Base-by-base conservation (phyloP, 2,888 invertebrate species). In the Idaea biselata region DNA sequence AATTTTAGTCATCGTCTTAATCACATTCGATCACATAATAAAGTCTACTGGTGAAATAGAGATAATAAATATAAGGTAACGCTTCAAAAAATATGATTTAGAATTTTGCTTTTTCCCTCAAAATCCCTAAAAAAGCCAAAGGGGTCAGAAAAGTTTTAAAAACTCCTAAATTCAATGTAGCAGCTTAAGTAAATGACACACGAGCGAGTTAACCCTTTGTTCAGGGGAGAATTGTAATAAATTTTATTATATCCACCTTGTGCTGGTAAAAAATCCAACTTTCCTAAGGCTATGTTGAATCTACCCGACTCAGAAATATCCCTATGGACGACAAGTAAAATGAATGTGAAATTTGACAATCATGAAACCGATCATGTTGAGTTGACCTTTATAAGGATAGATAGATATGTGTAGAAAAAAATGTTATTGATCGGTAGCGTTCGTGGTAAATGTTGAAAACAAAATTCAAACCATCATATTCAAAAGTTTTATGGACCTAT, bases 171-270 rank as follows among this genome's bases (percentile, higher is more conserved):
- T 44, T 44, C 44, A 44, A 44, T 44, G 44, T 44, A 44, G 44
- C 11, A 8, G 11, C 44, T 44, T 44, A 44, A 11, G 44, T 44
- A 44, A 44, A 44, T 44, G 44, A 44, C 44, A 44, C 44, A 44
- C 44, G 44, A 14, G 8, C 44, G 44, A 44, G 14, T 44, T 14
- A 44, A 44, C 44, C 44, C 44, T 44, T 44, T 44, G 44, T 44
- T 44, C 44, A 14, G 11, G 44, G 44, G 8, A 56, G 56, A 18
- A 56, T 18, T 18, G 56, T 61, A 66, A 77, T 77, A 79, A 78
- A 81, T 79, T 73, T 62, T 64, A 60, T 68, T 74, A 71, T 70
- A 71, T 74, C 66, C 73, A 61, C 71, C 64, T 65, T 68, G 62
- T 69, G 64, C 64, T 69, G 68, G 60, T 62, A 73, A 14, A 44